Evolutionary conservation across 1,140 invertebrate species (phyloP).

Genomic region (Asobara japonica): DNA sequence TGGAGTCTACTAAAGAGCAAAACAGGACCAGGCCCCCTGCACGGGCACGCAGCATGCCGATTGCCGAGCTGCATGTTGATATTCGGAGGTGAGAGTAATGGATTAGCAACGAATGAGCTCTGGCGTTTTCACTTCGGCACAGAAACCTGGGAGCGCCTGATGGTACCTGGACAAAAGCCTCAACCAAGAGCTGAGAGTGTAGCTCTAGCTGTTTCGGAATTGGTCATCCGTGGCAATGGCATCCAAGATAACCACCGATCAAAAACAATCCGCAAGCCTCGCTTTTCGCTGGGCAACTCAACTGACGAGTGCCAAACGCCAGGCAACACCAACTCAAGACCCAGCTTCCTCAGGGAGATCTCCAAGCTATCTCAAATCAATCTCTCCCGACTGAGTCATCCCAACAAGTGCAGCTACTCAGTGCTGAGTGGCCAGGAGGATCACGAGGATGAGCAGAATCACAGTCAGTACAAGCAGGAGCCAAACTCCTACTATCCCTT

Average conservation of each 20-base stretch:
- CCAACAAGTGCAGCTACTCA: constrained; percentile 76
- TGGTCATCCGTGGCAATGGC: constrained; percentile 61
- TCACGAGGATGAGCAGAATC: constrained; percentile 63
- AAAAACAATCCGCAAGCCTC: constrained; percentile 60
- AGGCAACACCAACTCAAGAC: constrained; percentile 53
- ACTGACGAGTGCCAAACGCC: constrained; percentile 52
- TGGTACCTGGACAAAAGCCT: constrained; percentile 75
- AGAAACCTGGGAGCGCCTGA: constrained; percentile 81
- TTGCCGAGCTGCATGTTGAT: constrained; percentile 83
- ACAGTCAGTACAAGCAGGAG: constrained; percentile 67
- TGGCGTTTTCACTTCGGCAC: constrained; percentile 89
- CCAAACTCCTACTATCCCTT: constrained; percentile 65
- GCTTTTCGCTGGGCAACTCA: constrained; percentile 46
- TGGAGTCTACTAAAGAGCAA: constrained; percentile 78
- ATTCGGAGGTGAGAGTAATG: constrained; percentile 83
- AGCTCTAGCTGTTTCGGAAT: constrained; percentile 70
- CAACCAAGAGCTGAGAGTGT: constrained; percentile 76
- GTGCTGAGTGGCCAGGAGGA: constrained; percentile 76
- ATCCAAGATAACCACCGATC: constrained; percentile 49
- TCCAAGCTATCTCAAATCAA: constrained; percentile 79
- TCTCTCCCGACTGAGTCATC: constrained; percentile 73
- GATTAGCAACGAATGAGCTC: constrained; percentile 79
- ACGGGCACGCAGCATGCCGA: constrained; percentile 84
- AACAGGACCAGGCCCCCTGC: constrained; percentile 78
- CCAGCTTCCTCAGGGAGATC: constrained; percentile 76